Evolutionary conservation across 1,140 invertebrate species (phyloP), one percentile per base, ranked within the genome.

Genomic region (Tetramorium parvispinum): DNA sequence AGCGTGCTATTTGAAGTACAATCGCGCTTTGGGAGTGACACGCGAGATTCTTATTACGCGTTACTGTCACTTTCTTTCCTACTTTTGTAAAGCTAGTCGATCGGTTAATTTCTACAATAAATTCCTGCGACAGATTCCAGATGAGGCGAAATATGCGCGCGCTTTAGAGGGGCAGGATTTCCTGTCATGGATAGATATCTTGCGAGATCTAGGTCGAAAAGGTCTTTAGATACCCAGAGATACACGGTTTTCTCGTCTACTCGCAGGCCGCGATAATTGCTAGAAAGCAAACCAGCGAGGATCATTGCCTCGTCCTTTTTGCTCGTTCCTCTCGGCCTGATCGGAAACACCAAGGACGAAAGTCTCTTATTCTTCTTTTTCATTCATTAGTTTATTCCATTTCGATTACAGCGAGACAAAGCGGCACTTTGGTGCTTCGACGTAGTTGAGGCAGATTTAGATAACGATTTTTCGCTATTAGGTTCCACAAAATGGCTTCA

Each of bases 151-250:
- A 8, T 55, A 57, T 24, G 18, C 6, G 18, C n/a, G 32, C 37
- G 24, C 63, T 78, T 63, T n/a, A 65, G 18, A n/a, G 76, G 1
- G 7, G 16, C 49, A 11, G 53, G 59, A 78, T 65, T 49, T 65
- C 57, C 53, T 32, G 57, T 46, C 40, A 24, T 10, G 24, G n/a
- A 78, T 16, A 78, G 18, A 65, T 59, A 65, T 78, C 40, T 65
- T 3, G 59, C 57, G 24, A 32, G 32, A 78, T 78, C 24, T 65
- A 24, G 76, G 59, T 78, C 59, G 43, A 66, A 78, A 46, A 49
- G 43, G 11, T 43, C 10, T 27, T 49, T 2, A 49, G 65, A 68
- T 68, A 40, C 5, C 37, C 21, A 77, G 75, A n/a, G 16, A 32
- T 61, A 65, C 6, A 21, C 53, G 7, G 24, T 77, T 32, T 77